Evolutionary conservation across 2,113 vertebrate genomes (phyloP).

Genomic region (Danio rerio): DNA sequence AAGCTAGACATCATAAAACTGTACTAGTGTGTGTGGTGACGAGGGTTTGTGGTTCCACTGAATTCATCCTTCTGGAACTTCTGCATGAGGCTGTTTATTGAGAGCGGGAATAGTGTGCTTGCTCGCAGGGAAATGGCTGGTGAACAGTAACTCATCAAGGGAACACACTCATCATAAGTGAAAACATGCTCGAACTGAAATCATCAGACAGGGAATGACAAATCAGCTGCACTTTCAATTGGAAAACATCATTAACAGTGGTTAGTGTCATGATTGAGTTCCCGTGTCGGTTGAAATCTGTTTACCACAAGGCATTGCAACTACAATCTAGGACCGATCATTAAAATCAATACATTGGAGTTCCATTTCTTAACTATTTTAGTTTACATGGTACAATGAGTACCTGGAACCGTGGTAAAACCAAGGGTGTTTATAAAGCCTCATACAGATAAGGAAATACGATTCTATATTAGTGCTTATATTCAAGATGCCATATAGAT

Average conservation of each 20-base stretch:
- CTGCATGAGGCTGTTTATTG: constrained; percentile 4
- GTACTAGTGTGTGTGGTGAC: not conserved
- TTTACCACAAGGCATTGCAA: not conserved
- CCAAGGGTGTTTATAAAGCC: too few relatives aligned
- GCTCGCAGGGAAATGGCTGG: not conserved
- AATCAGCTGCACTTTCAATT: constrained; percentile 1
- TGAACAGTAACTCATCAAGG: constrained; percentile 24
- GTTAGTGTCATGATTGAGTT: constrained; percentile 3
- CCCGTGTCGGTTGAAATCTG: not conserved
- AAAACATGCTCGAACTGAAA: constrained; percentile 2
- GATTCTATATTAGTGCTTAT: not conserved
- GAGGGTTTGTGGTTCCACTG: constrained; percentile 16
- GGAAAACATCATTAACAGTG: constrained; percentile 20
- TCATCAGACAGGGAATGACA: constrained; percentile 5
- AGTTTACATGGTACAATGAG: too few relatives aligned
- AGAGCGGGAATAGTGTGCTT: not conserved
- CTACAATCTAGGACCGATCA: not conserved
- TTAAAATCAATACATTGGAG: not conserved
- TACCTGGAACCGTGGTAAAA: too few relatives aligned
- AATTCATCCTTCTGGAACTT: constrained; percentile 21
- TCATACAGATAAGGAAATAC: not conserved
- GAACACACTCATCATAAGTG: constrained; percentile 9
- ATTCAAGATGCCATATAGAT: not conserved
- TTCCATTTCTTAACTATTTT: not conserved
- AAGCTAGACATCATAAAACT: not conserved